Percentiles rank a stretch among this genome's conserved stretches.
These are phyloP conservation scores for Elgaria multicarinata DNA, from an alignment of 2,113 vertebrate species.

Conservation along the genomic window DNA sequence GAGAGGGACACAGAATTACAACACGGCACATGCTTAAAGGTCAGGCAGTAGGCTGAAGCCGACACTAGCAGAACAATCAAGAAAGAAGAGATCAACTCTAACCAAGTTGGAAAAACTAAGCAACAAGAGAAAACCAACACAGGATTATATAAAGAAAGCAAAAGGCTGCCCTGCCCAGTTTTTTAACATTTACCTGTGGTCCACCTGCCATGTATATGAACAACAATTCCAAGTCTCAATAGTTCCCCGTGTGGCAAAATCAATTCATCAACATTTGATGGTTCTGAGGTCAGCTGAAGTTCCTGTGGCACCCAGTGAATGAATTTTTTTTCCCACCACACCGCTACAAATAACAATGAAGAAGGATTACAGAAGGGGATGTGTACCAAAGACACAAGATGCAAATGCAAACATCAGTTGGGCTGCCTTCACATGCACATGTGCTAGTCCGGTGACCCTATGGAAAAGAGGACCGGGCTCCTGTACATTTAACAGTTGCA, in stretches of 20 bases:
- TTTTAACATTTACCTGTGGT: slow-evolving; percentile 52
- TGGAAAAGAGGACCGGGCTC: too few species aligned
- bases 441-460: too few species aligned
- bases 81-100: slow-evolving; percentile 57
- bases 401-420: slow-evolving; percentile 46
- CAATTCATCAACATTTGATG: background rate
- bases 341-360: background rate
- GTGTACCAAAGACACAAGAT: background rate
- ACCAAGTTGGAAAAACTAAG: slow-evolving; percentile 60
- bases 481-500: too few species aligned
- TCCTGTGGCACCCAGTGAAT: background rate
- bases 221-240: background rate
- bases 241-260: background rate
- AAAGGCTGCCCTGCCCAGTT: slow-evolving; percentile 6
- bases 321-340: background rate
- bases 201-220: slow-evolving; percentile 51
- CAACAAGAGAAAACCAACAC: slow-evolving; percentile 65
- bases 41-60: slow-evolving; percentile 50
- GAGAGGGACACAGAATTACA: slow-evolving; percentile 41
- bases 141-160: slow-evolving; percentile 54
- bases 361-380: background rate
- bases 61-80: slow-evolving; percentile 62
- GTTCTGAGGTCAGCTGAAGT: background rate
- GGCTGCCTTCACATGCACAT: background rate
- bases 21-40: slow-evolving; percentile 36